These are phyloP conservation scores for Cinclus cinclus DNA, from an alignment of 2,113 vertebrate genomes.

Conservation along the genomic window DNA sequence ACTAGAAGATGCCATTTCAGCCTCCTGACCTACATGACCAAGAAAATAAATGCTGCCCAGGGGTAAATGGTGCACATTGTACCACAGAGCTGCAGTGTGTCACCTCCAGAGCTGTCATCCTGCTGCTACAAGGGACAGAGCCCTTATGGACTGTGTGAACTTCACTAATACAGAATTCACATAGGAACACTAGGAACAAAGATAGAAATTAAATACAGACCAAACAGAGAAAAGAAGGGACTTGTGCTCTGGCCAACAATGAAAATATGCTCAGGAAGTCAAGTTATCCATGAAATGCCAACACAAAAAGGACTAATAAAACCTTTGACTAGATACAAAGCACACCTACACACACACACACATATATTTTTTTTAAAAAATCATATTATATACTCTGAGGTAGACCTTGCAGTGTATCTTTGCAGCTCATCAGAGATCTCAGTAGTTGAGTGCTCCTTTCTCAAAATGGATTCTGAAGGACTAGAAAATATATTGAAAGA, in stretches of 20 bases:
- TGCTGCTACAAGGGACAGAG: background rate
- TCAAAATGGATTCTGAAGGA: background rate
- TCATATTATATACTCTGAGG: background rate
- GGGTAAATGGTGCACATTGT: fast-evolving
- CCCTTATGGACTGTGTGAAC: background rate
- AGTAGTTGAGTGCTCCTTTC: background rate
- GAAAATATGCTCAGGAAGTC: background rate
- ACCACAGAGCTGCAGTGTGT: background rate
- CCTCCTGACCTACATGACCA: background rate
- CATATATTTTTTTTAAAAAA: fast-evolving
- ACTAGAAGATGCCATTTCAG: background rate
- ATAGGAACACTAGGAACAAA: background rate
- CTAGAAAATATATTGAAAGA: background rate
- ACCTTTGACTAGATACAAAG: background rate
- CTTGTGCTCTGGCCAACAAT: background rate
- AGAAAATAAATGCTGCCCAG: background rate
- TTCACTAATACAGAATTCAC: background rate
- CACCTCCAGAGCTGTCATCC: background rate
- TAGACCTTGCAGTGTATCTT: background rate
- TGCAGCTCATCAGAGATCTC: background rate
- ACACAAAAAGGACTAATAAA: background rate
- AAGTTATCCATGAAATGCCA: background rate
- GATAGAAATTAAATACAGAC: background rate
- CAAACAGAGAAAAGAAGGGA: background rate
- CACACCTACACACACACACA: background rate